Percentiles rank a stretch among this genome's conserved stretches.
Conservation (phyloP, 2,888 invertebrate species). For the Priocnemis perturbator region DNA sequence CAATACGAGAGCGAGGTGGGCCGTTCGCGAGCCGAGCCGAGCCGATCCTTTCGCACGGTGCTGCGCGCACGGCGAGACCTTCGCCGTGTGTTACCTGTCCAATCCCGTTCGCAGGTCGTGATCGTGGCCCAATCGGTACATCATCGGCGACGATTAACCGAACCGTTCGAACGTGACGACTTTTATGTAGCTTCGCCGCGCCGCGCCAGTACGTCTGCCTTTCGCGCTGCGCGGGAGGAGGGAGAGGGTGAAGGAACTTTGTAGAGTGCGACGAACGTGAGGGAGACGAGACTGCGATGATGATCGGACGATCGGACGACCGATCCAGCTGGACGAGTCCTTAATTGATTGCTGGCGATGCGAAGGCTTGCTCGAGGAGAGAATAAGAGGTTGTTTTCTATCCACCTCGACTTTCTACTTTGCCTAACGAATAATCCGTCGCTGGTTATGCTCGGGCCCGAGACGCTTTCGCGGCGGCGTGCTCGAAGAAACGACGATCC, state of each 20-base stretch:
- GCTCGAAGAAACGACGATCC: too few species aligned
- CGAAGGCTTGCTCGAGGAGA: too few species aligned
- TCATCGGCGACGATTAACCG: constrained; percentile 51
- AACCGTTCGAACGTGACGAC: constrained; percentile 54
- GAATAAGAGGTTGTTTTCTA: too few species aligned
- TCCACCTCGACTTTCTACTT: too few species aligned
- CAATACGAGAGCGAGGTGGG: background rate
- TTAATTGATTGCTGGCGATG: too few species aligned
- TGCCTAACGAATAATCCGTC: too few species aligned
- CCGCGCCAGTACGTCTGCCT: too few species aligned
- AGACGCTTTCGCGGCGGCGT: too few species aligned
- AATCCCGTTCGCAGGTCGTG: constrained; percentile 54
- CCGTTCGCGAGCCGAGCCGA: background rate
- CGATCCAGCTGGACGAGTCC: too few species aligned
- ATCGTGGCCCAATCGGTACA: constrained; percentile 36
- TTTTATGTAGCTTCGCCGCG: constrained; percentile 45
- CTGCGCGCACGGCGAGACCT: background rate
- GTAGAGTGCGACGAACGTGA: background rate
- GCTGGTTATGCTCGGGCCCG: too few species aligned
- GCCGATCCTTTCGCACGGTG: background rate
- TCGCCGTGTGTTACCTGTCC: constrained; percentile 42
- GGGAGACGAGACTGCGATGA: too few species aligned
- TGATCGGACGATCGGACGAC: too few species aligned
- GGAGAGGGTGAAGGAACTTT: constrained; percentile 25
- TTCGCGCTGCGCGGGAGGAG: background rate